Evolutionary conservation across 2,113 vertebrate species (phyloP).

Genomic region (Barnardius zonarius): DNA sequence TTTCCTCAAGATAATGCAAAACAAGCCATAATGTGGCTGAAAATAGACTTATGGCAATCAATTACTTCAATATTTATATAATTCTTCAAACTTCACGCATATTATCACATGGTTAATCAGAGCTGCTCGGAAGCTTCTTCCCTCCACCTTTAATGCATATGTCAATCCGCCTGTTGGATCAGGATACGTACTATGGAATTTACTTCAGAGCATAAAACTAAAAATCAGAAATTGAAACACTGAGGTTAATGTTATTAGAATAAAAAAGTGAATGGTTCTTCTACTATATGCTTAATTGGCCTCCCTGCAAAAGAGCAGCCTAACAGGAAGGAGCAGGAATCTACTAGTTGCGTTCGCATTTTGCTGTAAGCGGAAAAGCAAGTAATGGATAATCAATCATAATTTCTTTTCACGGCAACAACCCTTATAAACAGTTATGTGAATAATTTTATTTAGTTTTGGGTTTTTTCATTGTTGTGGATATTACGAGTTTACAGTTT

Average conservation of each 20-base stretch:
- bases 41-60: not conserved
- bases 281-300: not conserved
- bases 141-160: not conserved
- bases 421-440: not conserved
- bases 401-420: not conserved
- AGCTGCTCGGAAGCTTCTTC: not conserved
- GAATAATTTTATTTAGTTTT: not conserved
- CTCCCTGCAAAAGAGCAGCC: not conserved
- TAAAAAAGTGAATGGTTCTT: not conserved
- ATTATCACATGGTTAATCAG: not conserved
- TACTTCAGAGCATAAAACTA: not conserved
- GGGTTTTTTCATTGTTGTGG: not conserved
- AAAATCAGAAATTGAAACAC: constrained; percentile 9
- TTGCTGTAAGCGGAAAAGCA: not conserved
- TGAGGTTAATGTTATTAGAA: not conserved
- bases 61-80: constrained; percentile 6
- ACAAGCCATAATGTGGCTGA: not conserved
- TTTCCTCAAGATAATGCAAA: not conserved
- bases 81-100: not conserved
- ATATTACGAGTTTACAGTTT: not conserved
- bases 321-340: not conserved
- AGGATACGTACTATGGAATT: not conserved
- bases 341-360: not conserved
- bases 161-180: not conserved
- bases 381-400: not conserved